Percentiles rank a stretch among this genome's conserved stretches.
Conservation (phyloP, 2,888 invertebrate genomes). For the Dyspetes luteomarginatus region DNA sequence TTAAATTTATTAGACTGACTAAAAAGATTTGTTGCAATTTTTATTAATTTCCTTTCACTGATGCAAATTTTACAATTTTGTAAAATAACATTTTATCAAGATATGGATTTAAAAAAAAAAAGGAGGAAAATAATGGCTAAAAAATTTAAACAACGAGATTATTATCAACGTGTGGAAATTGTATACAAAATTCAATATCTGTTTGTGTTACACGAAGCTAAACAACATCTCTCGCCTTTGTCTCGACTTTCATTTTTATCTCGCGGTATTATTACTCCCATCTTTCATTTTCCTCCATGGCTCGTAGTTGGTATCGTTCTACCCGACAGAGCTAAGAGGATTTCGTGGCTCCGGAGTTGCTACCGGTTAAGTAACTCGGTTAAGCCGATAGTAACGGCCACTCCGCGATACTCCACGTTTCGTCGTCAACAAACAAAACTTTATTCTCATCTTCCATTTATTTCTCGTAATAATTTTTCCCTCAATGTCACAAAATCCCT, state of each 20-base stretch:
- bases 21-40: background rate
- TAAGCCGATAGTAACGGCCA: conserved; percentile 55
- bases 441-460: background rate
- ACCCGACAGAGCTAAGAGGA: conserved; percentile 58
- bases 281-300: conserved; percentile 34
- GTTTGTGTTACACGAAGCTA: conserved; percentile 27
- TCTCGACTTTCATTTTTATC: background rate
- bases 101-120: background rate
- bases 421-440: conserved; percentile 6
- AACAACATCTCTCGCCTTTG: conserved; percentile 7
- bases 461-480: background rate
- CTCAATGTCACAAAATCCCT: background rate
- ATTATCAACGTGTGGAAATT: background rate
- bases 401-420: conserved; percentile 24
- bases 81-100: background rate
- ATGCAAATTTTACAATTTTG: background rate
- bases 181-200: conserved; percentile 6
- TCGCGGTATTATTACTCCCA: background rate
- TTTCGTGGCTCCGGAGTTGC: conserved; percentile 37
- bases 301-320: conserved; percentile 42
- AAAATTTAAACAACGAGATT: background rate
- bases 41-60: background rate
- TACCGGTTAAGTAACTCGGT: conserved; percentile 50
- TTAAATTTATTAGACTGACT: background rate
- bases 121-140: no score